Conservation (phyloP, 2,113 vertebrate genomes). For the Pardalotus punctatus region DNA sequence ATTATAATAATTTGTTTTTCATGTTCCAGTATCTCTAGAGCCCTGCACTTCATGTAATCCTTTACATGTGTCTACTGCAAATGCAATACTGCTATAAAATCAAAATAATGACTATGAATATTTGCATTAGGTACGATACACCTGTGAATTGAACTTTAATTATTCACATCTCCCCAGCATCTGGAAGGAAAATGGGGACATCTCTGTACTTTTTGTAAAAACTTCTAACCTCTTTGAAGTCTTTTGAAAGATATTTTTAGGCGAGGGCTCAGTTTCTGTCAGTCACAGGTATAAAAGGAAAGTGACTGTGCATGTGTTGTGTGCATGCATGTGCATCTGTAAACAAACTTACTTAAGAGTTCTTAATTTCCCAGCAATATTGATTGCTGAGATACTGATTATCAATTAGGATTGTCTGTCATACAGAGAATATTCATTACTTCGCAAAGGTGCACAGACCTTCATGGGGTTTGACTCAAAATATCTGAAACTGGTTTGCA, state of each 20-base stretch:
- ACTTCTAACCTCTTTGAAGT: neutral
- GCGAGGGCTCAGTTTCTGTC: neutral
- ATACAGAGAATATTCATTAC: neutral
- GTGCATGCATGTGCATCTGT: neutral
- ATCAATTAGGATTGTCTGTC: neutral
- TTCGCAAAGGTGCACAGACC: neutral
- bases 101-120: neutral
- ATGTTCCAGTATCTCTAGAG: neutral
- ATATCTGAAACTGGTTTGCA: neutral
- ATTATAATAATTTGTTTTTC: neutral
- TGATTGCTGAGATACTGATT: neutral
- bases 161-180: neutral
- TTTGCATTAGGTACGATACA: neutral
- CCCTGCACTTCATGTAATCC: neutral
- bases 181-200: neutral
- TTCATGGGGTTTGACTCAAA: neutral
- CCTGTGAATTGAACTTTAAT: neutral
- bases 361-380: neutral
- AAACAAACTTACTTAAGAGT: neutral
- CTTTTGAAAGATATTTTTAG: constrained; percentile 18
- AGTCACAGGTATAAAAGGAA: neutral
- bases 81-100: neutral
- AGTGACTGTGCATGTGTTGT: neutral
- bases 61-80: neutral
- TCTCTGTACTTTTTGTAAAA: neutral